These are phyloP conservation scores for Delphinapterus leucas DNA, from an alignment of 2,113 vertebrate genomes.

Conservation along the genomic window DNA sequence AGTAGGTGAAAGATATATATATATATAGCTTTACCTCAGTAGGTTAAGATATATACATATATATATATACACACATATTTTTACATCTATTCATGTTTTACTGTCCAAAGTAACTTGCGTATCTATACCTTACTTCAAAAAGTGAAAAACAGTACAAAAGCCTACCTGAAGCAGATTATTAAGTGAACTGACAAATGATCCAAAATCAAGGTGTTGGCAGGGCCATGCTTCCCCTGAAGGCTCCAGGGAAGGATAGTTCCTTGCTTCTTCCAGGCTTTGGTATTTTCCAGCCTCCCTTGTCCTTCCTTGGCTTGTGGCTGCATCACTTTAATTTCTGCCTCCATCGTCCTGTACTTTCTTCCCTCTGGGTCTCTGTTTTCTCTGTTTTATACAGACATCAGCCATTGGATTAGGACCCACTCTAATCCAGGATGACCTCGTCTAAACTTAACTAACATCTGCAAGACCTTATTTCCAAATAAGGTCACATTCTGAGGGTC, in stretches of 20 bases:
- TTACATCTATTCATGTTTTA: not conserved
- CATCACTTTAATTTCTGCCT: not conserved
- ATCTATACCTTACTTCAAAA: not conserved
- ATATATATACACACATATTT: too few relatives aligned
- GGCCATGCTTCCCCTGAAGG: not conserved
- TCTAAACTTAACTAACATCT: not conserved
- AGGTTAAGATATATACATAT: not conserved
- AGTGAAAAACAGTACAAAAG: not conserved
- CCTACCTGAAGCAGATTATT: not conserved
- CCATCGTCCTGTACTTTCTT: not conserved
- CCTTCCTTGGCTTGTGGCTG: not conserved
- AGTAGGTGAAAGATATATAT: too few relatives aligned
- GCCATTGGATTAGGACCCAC: not conserved
- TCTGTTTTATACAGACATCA: not conserved
- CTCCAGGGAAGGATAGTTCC: not conserved
- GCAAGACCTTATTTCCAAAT: not conserved
- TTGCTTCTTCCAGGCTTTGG: not conserved
- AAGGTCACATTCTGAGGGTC: not conserved
- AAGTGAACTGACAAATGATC: not conserved
- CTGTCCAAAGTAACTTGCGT: not conserved
- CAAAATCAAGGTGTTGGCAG: not conserved
- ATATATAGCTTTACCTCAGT: too few relatives aligned
- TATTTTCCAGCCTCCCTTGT: not conserved
- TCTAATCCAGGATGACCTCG: too few relatives aligned
- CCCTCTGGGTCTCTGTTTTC: not conserved